Conservation (phyloP, 2,113 vertebrate genomes). For the Paramormyrops kingsleyae region DNA sequence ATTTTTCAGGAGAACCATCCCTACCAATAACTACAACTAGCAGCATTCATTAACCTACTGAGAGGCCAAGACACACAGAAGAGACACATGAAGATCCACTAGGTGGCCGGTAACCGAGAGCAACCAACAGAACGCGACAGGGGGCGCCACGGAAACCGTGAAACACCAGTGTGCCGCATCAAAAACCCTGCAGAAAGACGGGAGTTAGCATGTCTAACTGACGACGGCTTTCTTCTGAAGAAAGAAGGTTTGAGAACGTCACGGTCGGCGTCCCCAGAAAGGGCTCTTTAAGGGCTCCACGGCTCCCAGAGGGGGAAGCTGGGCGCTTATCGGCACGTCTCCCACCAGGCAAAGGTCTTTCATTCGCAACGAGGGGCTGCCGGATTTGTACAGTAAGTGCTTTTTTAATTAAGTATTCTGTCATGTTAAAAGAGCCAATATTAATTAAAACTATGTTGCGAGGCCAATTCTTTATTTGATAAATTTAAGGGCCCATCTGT, state of each 20-base stretch:
- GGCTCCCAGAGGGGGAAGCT: neutral
- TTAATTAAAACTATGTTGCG: constrained; percentile 39
- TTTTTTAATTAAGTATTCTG: constrained; percentile 42
- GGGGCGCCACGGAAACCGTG: constrained; percentile 15
- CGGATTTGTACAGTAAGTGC: constrained; percentile 34
- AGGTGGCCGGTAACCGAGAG: neutral
- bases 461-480: constrained; percentile 49
- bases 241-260: neutral
- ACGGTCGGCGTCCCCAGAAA: neutral
- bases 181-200: neutral
- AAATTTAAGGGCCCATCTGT: constrained; percentile 42
- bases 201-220: neutral
- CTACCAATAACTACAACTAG: neutral
- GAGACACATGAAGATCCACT: neutral
- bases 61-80: neutral
- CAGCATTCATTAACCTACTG: neutral
- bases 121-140: neutral
- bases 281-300: neutral
- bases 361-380: constrained; percentile 23
- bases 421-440: constrained; percentile 43
- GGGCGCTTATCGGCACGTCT: neutral
- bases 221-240: neutral
- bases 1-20: neutral
- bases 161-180: neutral
- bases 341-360: constrained; percentile 8